Conservation (phyloP, 2,797 vertebrate species). For the Rhinophrynus dorsalis region DNA sequence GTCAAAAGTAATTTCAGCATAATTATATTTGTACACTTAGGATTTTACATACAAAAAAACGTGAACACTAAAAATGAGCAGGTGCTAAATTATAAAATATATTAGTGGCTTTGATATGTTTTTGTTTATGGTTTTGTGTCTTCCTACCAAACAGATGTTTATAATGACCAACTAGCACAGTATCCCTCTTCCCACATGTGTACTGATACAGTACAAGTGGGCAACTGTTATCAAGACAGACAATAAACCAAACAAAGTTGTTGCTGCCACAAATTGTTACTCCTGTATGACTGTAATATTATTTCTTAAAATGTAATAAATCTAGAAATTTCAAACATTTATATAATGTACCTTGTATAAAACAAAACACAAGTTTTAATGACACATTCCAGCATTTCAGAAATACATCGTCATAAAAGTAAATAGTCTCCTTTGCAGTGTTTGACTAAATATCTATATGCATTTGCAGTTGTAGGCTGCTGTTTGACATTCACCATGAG, state of each 20-base stretch:
- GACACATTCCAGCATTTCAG: conserved; percentile 26
- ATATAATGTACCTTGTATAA: conserved; percentile 19
- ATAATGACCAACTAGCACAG: not conserved
- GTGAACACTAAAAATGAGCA: not conserved
- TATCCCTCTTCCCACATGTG: not conserved
- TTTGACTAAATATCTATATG: conserved; percentile 22
- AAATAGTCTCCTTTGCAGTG: conserved; percentile 28
- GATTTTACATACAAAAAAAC: not conserved
- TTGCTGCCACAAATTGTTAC: no score
- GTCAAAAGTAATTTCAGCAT: no score
- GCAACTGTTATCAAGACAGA: conserved; percentile 2
- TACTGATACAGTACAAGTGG: conserved; percentile 43
- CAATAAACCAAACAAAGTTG: not conserved
- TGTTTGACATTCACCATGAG: no score
- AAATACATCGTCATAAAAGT: conserved; percentile 1
- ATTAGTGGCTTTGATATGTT: not conserved
- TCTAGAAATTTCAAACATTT: conserved; percentile 38
- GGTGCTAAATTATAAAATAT: not conserved
- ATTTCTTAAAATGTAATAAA: conserved; percentile 54
- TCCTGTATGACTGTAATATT: conserved; percentile 16
- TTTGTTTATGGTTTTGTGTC: not conserved
- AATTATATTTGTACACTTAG: not conserved
- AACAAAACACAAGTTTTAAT: conserved; percentile 39
- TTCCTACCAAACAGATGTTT: not conserved
- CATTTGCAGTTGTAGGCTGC: not conserved